phyloP scores from a whole-genome alignment of 2,888 invertebrate species.

The Zhengitettix transpicula region DNA sequence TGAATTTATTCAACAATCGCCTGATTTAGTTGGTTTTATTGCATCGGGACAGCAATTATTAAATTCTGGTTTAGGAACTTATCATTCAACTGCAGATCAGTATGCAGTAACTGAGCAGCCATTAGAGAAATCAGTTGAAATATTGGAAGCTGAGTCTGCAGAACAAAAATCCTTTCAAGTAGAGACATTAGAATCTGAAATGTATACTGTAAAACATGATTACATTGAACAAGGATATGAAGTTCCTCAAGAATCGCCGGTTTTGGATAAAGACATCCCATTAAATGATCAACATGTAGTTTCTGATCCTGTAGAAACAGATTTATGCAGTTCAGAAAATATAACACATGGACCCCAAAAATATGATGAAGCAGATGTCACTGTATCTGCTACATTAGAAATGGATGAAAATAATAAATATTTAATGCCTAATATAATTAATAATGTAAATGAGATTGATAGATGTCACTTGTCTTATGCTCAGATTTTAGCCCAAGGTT shows the following conservation, averaged over 20 bases:
- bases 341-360: background rate
- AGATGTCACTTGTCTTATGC: constrained; percentile 41
- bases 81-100: constrained; percentile 19
- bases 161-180: background rate
- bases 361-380: background rate
- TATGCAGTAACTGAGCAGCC: constrained; percentile 3
- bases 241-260: background rate
- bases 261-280: background rate
- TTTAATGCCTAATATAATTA: background rate
- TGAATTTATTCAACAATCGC: constrained; percentile 30
- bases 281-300: background rate
- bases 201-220: background rate
- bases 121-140: background rate
- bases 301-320: background rate
- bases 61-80: constrained; percentile 31
- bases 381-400: background rate
- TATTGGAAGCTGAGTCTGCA: background rate
- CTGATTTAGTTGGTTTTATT: constrained; percentile 33
- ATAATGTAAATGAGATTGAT: constrained; percentile 2
- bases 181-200: background rate
- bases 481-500: constrained; percentile 50
- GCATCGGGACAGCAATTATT: constrained; percentile 28
- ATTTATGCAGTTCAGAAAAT: background rate
- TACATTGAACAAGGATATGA: background rate
- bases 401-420: background rate